Base-by-base conservation (phyloP, 2,888 invertebrate species). In the Sminthurides aquaticus region DNA sequence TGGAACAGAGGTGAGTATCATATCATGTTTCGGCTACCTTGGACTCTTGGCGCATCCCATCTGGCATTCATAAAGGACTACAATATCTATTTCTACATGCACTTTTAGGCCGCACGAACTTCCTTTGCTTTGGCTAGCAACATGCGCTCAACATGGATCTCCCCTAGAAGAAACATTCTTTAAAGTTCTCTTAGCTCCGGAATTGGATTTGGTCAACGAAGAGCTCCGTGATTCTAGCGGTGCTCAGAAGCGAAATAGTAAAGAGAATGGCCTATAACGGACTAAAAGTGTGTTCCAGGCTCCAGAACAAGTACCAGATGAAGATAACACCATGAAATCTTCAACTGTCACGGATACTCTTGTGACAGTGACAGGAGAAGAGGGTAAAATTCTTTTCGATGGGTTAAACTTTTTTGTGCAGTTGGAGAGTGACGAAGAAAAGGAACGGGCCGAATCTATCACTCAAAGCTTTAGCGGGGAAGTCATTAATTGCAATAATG, bases 111-210 rank as follows among this genome's bases (percentile, higher is more conserved):
- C 85, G 27, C 81, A 82, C 61, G 79, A 89, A 49, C 85, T 94
- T 2, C 83, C 81, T 22, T 77, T 88, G 27, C 82, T 85, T 24
- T 95, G 94, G 94, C 78, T 94, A 48, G 77, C 86, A 18, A 84
- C 86, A 67, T 89, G 91, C 75, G 85, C 90, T 18, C 82, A 83
- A 70, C 80, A 85, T 2, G 82, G 83, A 56, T 80, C 80, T 29
- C 82, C 85, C 1, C 84, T 84, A 0, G 78, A 81, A 26, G 87
- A 86, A 76, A 83, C 83, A 27, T 74, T 0, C 82, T 77, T 49
- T 60, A n/a, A n/a, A n/a, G n/a, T n/a, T n/a, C n/a, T n/a, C n/a
- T n/a, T n/a, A n/a, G n/a, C n/a, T n/a, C n/a, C n/a, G n/a, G 26
- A 67, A 57, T 67, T 52, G 71, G 71, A 25, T 68, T 73, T 26